A percentile compares a stretch with the other conserved stretches of the same genome.
Conservation (phyloP, 2,797 vertebrate species). For the Megalops cyprinoides region DNA sequence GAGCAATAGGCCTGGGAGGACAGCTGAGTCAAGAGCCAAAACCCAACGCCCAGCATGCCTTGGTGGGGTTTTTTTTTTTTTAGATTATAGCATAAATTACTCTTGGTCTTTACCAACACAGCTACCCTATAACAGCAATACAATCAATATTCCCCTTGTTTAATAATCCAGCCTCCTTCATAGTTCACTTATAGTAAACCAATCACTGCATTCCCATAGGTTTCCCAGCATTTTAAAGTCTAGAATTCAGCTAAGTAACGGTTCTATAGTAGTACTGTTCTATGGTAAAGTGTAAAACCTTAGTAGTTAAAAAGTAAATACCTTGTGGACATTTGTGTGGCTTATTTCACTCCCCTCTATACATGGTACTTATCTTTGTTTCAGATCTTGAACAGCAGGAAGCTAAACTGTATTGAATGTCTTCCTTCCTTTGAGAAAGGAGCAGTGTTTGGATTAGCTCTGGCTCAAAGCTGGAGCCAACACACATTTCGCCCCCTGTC, state of each 20-base stretch:
- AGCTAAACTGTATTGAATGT: background rate
- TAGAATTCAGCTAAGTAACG: background rate
- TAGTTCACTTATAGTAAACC: background rate
- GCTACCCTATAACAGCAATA: background rate
- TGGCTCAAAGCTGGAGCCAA: background rate
- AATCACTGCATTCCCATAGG: background rate
- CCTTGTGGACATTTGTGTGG: no score
- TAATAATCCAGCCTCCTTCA: no score
- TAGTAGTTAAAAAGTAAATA: no score
- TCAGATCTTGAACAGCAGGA: background rate
- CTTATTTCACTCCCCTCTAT: no score
- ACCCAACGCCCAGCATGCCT: no score
- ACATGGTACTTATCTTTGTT: no score
- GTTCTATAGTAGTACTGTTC: no score
- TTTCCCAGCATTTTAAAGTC: background rate
- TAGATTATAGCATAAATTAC: background rate
- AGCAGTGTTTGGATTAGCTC: background rate
- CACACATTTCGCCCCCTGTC: background rate
- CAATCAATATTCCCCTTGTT: background rate
- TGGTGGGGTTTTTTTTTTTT: no score
- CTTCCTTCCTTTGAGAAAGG: background rate
- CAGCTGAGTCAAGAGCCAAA: no score
- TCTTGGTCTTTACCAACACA: background rate
- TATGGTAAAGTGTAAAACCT: no score
- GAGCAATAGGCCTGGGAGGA: no score